phyloP scores from a whole-genome alignment of 2,797 vertebrate genomes.

The Enteromius mattozi region DNA sequence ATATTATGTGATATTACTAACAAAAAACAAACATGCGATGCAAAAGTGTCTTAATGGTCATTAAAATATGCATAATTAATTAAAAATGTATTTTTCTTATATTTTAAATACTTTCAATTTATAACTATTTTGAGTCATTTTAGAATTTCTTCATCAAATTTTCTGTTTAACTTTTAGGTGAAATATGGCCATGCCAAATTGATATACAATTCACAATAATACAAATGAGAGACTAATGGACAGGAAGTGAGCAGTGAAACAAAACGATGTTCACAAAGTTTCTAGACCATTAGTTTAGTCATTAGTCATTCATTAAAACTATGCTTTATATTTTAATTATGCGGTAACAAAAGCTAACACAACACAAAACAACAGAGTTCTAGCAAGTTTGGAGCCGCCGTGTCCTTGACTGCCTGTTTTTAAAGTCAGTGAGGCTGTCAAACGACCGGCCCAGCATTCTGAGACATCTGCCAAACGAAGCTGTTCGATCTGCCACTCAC shows the following conservation, averaged over 20 bases:
- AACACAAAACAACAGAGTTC: neutral
- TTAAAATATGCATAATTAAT: neutral
- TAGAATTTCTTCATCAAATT: neutral
- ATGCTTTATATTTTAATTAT: neutral
- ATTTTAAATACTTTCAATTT: neutral
- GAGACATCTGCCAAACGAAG: constrained; percentile 53
- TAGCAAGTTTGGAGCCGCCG: neutral
- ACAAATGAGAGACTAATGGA: neutral
- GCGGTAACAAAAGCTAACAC: neutral
- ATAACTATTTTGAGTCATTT: neutral
- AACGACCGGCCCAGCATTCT: constrained; percentile 29
- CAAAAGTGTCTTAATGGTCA: neutral
- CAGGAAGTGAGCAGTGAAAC: constrained; percentile 1
- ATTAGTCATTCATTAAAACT: constrained; percentile 18
- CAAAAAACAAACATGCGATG: neutral
- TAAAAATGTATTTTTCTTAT: neutral
- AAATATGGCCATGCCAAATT: neutral
- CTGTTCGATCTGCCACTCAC: constrained; percentile 50
- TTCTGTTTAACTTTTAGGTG: neutral
- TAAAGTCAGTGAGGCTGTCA: constrained; percentile 44
- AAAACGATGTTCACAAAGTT: neutral
- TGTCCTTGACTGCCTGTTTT: constrained; percentile 47
- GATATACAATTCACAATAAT: neutral
- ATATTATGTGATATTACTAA: neutral
- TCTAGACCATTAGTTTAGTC: constrained; percentile 24